Evolutionary conservation across 2,113 vertebrate species (phyloP).

Genomic region (Myodes glareolus): DNA sequence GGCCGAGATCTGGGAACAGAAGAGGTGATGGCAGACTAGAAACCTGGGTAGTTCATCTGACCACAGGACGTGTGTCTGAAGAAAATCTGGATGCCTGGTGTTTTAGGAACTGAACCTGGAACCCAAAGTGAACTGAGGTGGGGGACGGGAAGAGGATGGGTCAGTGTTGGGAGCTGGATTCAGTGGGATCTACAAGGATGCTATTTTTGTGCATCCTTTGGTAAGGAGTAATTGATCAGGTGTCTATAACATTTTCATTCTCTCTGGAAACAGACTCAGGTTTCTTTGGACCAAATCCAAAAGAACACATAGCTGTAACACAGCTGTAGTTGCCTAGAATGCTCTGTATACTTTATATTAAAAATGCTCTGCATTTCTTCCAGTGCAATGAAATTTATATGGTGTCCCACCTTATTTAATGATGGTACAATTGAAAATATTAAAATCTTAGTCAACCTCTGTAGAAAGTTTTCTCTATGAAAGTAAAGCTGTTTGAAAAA

Average conservation of each 20-base stretch:
- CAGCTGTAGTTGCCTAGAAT: constrained; percentile 89
- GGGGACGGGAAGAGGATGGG: constrained; percentile 66
- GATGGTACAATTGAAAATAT: constrained; percentile 86
- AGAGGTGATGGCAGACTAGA: constrained; percentile 92
- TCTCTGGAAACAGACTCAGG: constrained; percentile 91
- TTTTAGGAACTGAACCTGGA: constrained; percentile 74
- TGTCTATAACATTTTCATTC: constrained; percentile 86
- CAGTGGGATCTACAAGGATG: constrained; percentile 77
- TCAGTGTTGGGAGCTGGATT: constrained; percentile 73
- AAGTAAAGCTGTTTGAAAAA: constrained; percentile 87
- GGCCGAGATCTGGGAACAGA: constrained; percentile 99
- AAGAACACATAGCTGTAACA: constrained; percentile 91
- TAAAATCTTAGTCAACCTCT: constrained; percentile 84
- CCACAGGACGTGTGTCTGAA: constrained; percentile 73
- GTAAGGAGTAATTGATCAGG: constrained; percentile 83
- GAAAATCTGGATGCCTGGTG: constrained; percentile 64
- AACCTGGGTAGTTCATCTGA: constrained; percentile 73
- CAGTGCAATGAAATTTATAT: constrained; percentile 89
- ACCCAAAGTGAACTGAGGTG: constrained; percentile 65
- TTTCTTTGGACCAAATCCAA: constrained; percentile 94
- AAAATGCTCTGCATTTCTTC: constrained; percentile 89
- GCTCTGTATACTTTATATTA: constrained; percentile 90
- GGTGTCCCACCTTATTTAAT: constrained; percentile 89
- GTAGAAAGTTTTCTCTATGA: constrained; percentile 87
- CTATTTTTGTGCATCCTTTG: constrained; percentile 72